Percentiles rank a stretch among this genome's conserved stretches.
Evolutionary conservation across 2,113 vertebrate species (phyloP).

Genomic region (Gymnobelideus leadbeateri): DNA sequence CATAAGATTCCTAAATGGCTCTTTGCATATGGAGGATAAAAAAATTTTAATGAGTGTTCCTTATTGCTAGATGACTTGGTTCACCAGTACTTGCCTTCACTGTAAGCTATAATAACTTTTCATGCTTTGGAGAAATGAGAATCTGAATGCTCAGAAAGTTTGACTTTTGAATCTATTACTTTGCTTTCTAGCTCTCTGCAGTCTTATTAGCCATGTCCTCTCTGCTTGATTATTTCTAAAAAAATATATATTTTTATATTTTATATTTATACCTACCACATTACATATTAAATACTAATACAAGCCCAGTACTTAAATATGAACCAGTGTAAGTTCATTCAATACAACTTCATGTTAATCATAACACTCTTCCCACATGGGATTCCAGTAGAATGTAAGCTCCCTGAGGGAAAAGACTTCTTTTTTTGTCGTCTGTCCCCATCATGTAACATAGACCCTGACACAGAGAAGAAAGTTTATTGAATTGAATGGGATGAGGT

Average conservation of each 20-base stretch:
- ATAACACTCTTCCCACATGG: background rate
- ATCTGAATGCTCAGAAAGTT: background rate
- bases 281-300: background rate
- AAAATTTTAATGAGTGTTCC: background rate
- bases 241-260: background rate
- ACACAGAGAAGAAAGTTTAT: background rate
- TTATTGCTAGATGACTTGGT: background rate
- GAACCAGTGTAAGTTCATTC: background rate
- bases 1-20: conserved; percentile 25
- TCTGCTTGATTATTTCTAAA: background rate
- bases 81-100: background rate
- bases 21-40: background rate
- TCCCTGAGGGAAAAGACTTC: background rate
- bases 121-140: background rate
- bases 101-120: background rate
- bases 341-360: background rate
- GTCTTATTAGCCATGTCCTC: background rate
- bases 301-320: background rate
- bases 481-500: background rate
- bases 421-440: background rate
- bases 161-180: background rate
- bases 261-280: background rate
- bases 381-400: background rate
- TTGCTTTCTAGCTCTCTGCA: background rate
- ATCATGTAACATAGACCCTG: background rate